A percentile compares a stretch with the other conserved stretches of the same genome.
Conservation (phyloP, 2,113 vertebrate species). For the Cinclus cinclus region DNA sequence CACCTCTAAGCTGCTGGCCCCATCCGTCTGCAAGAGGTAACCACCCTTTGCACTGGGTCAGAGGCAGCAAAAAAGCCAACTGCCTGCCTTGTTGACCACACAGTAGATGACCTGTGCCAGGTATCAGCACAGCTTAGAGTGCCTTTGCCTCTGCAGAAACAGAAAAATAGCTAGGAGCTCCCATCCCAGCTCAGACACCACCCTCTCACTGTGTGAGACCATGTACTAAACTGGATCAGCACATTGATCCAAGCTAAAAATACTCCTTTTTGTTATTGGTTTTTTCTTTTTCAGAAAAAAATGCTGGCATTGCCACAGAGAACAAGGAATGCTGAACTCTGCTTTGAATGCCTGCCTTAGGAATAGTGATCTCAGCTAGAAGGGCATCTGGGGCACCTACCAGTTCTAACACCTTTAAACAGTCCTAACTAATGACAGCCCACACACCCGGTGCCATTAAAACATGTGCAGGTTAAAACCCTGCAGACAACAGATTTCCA, state of each 20-base stretch:
- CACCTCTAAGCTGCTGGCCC: not conserved
- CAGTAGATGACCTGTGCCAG: not conserved
- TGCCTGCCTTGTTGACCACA: not conserved
- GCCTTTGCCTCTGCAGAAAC: not conserved
- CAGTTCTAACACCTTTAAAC: not conserved
- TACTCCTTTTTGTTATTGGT: not conserved
- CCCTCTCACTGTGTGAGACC: not conserved
- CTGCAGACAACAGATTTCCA: not conserved
- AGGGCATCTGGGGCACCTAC: not conserved
- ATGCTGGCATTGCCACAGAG: not conserved
- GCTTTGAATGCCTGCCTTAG: not conserved
- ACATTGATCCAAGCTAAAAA: constrained; percentile 28
- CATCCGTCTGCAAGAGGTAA: not conserved
- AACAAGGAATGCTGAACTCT: not conserved
- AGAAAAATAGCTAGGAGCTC: not conserved
- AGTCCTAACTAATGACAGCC: not conserved
- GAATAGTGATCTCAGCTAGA: not conserved
- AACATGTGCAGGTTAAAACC: not conserved
- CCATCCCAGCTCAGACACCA: not conserved
- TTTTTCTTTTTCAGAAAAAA: not conserved
- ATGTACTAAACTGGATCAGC: not conserved
- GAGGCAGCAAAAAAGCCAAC: not conserved
- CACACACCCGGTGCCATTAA: not conserved
- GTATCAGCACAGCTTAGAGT: not conserved
- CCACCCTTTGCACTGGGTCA: not conserved